phyloP scores from a whole-genome alignment of 2,888 invertebrate species.

The Nymphalis c-album region DNA sequence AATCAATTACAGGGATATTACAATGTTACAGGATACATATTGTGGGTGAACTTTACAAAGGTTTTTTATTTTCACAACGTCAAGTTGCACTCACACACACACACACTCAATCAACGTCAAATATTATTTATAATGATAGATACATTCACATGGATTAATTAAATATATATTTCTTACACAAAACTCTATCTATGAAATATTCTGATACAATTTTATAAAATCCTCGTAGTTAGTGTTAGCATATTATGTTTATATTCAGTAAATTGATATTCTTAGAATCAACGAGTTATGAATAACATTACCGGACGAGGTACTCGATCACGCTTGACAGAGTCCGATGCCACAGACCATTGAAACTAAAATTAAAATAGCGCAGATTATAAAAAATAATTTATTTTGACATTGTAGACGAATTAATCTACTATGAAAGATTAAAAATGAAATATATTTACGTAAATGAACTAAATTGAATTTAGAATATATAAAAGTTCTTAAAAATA shows the following conservation, averaged over 20 bases:
- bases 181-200: too few species aligned
- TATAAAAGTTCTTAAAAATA: too few species aligned
- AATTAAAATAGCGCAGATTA: slow-evolving; percentile 7
- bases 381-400: slow-evolving; percentile 1
- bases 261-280: slow-evolving; percentile 10
- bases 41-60: neutral
- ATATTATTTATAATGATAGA: neutral
- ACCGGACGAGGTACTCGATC: slow-evolving; percentile 12
- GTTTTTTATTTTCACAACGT: neutral
- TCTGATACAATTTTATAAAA: neutral
- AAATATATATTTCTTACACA: too few species aligned
- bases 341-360: slow-evolving; percentile 10
- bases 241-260: slow-evolving; percentile 7
- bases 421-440: too few species aligned
- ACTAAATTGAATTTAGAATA: too few species aligned
- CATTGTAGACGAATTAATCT: too few species aligned
- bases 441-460: too few species aligned
- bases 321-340: slow-evolving; percentile 9
- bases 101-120: too few species aligned
- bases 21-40: neutral
- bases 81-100: too few species aligned
- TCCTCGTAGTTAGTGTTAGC: neutral
- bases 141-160: neutral
- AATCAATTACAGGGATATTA: slow-evolving; percentile 23
- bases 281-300: slow-evolving; percentile 13